These are phyloP conservation scores for Lemur catta DNA, from an alignment of 2,797 vertebrate species.

Conservation along the genomic window DNA sequence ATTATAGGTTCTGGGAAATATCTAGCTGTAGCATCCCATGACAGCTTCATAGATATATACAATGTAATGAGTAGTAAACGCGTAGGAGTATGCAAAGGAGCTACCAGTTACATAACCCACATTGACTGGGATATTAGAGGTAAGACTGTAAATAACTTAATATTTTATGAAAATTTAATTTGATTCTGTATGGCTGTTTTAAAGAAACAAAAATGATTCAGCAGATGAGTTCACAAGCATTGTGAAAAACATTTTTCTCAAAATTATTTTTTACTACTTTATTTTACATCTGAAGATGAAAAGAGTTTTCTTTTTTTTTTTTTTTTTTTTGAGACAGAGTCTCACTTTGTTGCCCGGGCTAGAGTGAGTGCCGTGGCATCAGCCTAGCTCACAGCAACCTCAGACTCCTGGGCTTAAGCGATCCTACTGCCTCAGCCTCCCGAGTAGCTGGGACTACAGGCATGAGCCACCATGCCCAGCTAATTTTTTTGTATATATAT, in stretches of 20 bases:
- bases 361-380: no score
- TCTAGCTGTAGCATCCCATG: conserved; percentile 95
- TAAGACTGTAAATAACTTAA: conserved; percentile 69
- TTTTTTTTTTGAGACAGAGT: no score
- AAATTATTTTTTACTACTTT: conserved; percentile 23
- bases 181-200: not conserved
- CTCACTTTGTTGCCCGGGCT: no score
- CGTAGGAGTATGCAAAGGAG: conserved; percentile 96
- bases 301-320: no score
- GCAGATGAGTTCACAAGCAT: not conserved
- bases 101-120: conserved; percentile 96
- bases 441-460: no score
- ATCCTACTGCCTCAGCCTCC: no score
- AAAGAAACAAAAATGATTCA: not conserved
- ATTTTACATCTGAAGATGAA: not conserved
- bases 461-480: no score
- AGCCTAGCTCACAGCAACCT: no score
- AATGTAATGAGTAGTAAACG: conserved; percentile 98
- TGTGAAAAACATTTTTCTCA: conserved; percentile 1
- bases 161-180: not conserved
- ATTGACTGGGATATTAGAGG: conserved; percentile 98
- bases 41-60: conserved; percentile 98
- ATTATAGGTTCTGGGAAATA: conserved; percentile 94
- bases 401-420: no score
- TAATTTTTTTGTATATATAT: no score